phyloP scores from a whole-genome alignment of 2,797 vertebrate genomes.

The Acanthurus leucopareius region DNA sequence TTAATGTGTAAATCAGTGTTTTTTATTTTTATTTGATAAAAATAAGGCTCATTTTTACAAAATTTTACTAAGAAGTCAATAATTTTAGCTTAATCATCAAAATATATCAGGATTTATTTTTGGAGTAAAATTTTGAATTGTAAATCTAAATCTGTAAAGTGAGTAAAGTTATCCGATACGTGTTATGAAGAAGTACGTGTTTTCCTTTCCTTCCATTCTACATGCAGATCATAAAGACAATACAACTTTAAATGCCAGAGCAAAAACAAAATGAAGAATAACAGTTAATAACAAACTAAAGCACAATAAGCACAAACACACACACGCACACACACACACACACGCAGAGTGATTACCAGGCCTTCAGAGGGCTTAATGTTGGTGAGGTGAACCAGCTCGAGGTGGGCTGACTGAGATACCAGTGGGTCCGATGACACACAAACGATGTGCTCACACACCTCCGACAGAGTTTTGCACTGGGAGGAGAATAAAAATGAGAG shows the following conservation, averaged over 20 bases:
- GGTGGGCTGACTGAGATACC: constrained; percentile 90
- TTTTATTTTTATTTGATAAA: too few relatives aligned
- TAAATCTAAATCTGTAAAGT: too few relatives aligned
- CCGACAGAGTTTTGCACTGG: constrained; percentile 95
- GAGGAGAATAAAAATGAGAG: constrained; percentile 6
- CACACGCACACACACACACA: constrained; percentile 1
- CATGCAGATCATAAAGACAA: background rate
- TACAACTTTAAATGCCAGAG: background rate
- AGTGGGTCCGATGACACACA: constrained; percentile 89
- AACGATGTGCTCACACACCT: constrained; percentile 95
- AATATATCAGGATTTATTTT: too few relatives aligned
- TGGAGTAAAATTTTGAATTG: too few relatives aligned
- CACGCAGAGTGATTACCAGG: constrained; percentile 88
- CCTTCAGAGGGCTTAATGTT: constrained; percentile 96
- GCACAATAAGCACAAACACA: background rate
- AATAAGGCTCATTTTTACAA: too few relatives aligned
- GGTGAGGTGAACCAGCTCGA: constrained; percentile 96
- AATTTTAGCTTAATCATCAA: too few relatives aligned
- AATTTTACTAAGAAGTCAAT: too few relatives aligned
- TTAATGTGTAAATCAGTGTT: too few relatives aligned
- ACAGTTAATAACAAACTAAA: background rate
- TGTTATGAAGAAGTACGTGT: too few relatives aligned
- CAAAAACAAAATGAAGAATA: background rate
- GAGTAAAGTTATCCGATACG: too few relatives aligned
- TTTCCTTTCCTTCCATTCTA: background rate